Conservation (phyloP, 2,113 vertebrate species). For the Galbula dea region DNA sequence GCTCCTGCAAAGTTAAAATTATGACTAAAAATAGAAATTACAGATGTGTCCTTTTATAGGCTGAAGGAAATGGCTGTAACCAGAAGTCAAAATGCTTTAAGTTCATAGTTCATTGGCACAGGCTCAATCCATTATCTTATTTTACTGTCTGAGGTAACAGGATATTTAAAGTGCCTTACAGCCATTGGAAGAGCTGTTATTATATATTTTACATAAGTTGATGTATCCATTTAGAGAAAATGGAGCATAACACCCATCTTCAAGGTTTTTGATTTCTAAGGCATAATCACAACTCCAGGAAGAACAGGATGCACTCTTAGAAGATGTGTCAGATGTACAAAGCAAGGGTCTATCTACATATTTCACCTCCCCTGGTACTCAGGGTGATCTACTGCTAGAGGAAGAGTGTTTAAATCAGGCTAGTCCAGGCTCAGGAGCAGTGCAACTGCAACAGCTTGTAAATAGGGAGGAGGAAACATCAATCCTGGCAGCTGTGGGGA, state of each 20-base stretch:
- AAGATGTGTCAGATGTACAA: not conserved
- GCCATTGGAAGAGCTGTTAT: not conserved
- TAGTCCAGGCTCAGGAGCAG: not conserved
- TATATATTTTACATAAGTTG: not conserved
- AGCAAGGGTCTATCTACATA: not conserved
- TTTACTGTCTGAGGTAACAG: not conserved
- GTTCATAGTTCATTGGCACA: not conserved
- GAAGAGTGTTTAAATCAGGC: fast-evolving
- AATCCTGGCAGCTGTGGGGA: not conserved
- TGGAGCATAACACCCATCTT: not conserved
- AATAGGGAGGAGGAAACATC: not conserved
- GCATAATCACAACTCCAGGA: not conserved
- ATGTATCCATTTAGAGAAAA: not conserved
- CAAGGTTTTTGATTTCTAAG: not conserved
- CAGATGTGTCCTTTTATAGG: not conserved
- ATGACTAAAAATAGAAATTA: not conserved
- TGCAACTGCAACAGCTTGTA: not conserved
- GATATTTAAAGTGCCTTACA: not conserved
- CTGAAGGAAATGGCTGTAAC: not conserved
- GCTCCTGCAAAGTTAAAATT: not conserved
- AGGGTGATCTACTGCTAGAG: not conserved
- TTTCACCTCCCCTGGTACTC: not conserved
- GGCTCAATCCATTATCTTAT: not conserved
- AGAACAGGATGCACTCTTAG: not conserved
- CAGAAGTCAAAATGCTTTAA: not conserved